Percentiles rank a stretch among this genome's conserved stretches.
These are phyloP conservation scores for Aporrectodea caliginosa DNA, from an alignment of 1,140 invertebrate species.

Conservation along the genomic window DNA sequence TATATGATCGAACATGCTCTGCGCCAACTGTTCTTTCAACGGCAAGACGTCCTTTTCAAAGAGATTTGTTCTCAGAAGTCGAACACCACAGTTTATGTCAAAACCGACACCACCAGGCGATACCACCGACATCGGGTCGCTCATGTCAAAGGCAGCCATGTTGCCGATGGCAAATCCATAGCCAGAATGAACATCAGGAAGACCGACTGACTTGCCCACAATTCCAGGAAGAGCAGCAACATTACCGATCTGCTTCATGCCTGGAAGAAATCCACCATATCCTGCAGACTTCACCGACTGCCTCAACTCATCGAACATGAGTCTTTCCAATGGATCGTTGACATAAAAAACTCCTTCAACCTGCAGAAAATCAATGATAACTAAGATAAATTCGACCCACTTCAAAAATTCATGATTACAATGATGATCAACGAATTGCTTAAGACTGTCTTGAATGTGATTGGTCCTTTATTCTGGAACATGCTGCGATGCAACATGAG, in stretches of 20 bases:
- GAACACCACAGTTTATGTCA: constrained; percentile 98
- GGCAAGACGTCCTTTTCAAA: constrained; percentile 81
- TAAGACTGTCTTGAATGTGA: not conserved
- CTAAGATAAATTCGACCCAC: no score
- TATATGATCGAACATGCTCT: constrained; percentile 99
- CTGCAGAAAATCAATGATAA: constrained; percentile 59
- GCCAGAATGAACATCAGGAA: constrained; percentile 98
- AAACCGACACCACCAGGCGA: constrained; percentile 98
- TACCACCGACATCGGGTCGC: constrained; percentile 86
- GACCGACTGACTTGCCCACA: constrained; percentile 65
- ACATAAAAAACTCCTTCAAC: constrained; percentile 98
- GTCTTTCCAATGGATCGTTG: constrained; percentile 82
- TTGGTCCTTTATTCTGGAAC: not conserved
- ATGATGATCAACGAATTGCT: no score
- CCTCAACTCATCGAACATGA: constrained; percentile 96
- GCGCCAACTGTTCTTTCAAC: constrained; percentile 94
- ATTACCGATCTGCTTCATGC: constrained; percentile 99
- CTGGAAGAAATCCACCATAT: constrained; percentile 93
- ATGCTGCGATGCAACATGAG: no score
- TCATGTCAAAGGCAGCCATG: constrained; percentile 98
- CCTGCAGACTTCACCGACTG: constrained; percentile 79
- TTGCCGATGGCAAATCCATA: constrained; percentile 99
- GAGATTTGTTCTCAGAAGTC: constrained; percentile 91
- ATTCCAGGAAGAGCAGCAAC: constrained; percentile 88
- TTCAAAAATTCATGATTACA: no score